These are phyloP conservation scores for Ectropis crepuscularia DNA, from an alignment of 2,888 invertebrate species.

Conservation along the genomic window DNA sequence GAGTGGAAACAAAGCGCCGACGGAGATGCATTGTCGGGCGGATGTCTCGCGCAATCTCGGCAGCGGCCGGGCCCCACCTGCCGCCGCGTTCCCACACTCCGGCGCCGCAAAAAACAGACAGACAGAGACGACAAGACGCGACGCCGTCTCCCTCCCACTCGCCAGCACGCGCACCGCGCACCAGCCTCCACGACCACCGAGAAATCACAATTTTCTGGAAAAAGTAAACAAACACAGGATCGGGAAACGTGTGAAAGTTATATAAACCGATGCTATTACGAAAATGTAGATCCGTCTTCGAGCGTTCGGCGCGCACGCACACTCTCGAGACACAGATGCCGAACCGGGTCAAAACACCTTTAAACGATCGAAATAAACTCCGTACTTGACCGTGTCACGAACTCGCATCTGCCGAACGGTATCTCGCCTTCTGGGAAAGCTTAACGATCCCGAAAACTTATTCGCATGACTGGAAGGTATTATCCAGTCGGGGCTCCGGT, in stretches of 20 bases:
- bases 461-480: constrained; percentile 80
- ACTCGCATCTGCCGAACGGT: constrained; percentile 80
- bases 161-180: constrained; percentile 70
- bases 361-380: constrained; percentile 79
- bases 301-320: constrained; percentile 69
- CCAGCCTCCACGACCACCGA: constrained; percentile 66
- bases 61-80: constrained; percentile 82
- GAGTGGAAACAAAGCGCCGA: constrained; percentile 73
- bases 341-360: constrained; percentile 83
- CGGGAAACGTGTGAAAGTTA: constrained; percentile 48
- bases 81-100: constrained; percentile 84
- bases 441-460: constrained; percentile 77
- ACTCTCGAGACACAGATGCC: constrained; percentile 59
- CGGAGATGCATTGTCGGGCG: constrained; percentile 82
- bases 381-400: constrained; percentile 81
- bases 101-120: constrained; percentile 82
- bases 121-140: constrained; percentile 63
- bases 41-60: constrained; percentile 84
- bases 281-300: constrained; percentile 81
- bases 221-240: constrained; percentile 61
- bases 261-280: constrained; percentile 69
- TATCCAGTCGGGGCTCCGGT: constrained; percentile 70
- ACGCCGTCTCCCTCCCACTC: constrained; percentile 64
- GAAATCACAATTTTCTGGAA: constrained; percentile 74
- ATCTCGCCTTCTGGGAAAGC: constrained; percentile 82